Conservation (phyloP, 1,140 invertebrate species). For the Tribolium castaneum region DNA sequence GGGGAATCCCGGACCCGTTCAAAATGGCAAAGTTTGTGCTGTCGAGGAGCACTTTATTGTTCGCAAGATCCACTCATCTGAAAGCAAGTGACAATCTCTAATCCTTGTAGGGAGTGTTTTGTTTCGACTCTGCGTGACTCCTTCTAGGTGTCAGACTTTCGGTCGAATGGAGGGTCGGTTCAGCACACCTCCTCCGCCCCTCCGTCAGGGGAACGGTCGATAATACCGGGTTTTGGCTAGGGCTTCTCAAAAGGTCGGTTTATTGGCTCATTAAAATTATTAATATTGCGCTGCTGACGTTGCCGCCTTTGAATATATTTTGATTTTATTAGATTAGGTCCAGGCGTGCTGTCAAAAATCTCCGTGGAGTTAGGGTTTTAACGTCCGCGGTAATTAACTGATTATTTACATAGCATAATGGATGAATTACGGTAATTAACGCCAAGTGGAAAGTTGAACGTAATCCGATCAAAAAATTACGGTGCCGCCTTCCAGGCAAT, state of each 20-base stretch:
- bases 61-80: conserved; percentile 53
- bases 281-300: conserved; percentile 42
- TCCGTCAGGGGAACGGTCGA: conserved; percentile 34
- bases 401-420: conserved; percentile 40
- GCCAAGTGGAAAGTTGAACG: conserved; percentile 35
- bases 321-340: conserved; percentile 39
- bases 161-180: conserved; percentile 46
- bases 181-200: conserved; percentile 24
- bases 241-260: conserved; percentile 45
- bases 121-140: conserved; percentile 55
- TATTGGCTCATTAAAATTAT: conserved; percentile 48
- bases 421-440: conserved; percentile 37
- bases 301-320: conserved; percentile 41
- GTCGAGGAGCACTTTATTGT: conserved; percentile 52
- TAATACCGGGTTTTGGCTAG: conserved; percentile 43
- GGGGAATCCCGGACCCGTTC: not conserved
- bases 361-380: conserved; percentile 13
- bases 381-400: conserved; percentile 32
- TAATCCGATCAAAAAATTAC: conserved; percentile 39
- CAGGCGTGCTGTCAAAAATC: conserved; percentile 22
- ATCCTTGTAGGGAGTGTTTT: conserved; percentile 56
- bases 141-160: conserved; percentile 53
- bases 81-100: conserved; percentile 57
- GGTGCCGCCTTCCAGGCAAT: conserved; percentile 27
- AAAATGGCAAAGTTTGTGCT: conserved; percentile 51